Conservation (phyloP, 2,113 vertebrate genomes). For the Odobenus rosmarus region DNA sequence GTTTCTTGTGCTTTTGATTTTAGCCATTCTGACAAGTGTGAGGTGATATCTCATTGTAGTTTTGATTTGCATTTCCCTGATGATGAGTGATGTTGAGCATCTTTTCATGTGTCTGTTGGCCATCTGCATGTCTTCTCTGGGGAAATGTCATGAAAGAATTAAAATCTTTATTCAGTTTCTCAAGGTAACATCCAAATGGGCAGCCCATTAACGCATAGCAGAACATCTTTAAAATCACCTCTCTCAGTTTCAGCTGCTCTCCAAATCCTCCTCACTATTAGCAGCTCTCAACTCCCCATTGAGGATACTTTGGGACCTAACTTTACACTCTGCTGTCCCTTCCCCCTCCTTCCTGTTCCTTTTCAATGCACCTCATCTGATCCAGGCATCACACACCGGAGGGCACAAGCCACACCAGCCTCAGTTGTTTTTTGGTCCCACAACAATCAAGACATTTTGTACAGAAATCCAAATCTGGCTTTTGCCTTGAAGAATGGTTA, state of each 20-base stretch:
- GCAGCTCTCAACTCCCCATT: not conserved
- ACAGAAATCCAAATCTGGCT: not conserved
- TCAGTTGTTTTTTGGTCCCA: not conserved
- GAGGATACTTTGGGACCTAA: not conserved
- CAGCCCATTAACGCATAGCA: not conserved
- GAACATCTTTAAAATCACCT: not conserved
- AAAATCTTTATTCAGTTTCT: conserved; percentile 17
- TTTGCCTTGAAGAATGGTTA: not conserved
- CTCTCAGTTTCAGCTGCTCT: not conserved
- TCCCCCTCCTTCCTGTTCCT: not conserved
- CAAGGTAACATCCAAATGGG: not conserved
- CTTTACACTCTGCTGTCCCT: not conserved
- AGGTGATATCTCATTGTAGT: not conserved
- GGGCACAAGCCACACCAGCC: not conserved
- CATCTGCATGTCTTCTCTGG: not conserved
- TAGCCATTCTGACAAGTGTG: not conserved
- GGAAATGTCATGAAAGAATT: not conserved
- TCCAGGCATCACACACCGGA: not conserved
- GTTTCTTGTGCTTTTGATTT: not conserved
- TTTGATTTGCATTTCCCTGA: not conserved
- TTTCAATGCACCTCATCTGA: not conserved
- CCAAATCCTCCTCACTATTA: not conserved
- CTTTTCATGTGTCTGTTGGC: not conserved
- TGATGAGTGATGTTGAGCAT: not conserved
- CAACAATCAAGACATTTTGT: not conserved